Percentiles rank a stretch among this genome's conserved stretches.
Evolutionary conservation across 1,140 invertebrate genomes (phyloP).

Genomic region (Ditylenchus dipsaci): DNA sequence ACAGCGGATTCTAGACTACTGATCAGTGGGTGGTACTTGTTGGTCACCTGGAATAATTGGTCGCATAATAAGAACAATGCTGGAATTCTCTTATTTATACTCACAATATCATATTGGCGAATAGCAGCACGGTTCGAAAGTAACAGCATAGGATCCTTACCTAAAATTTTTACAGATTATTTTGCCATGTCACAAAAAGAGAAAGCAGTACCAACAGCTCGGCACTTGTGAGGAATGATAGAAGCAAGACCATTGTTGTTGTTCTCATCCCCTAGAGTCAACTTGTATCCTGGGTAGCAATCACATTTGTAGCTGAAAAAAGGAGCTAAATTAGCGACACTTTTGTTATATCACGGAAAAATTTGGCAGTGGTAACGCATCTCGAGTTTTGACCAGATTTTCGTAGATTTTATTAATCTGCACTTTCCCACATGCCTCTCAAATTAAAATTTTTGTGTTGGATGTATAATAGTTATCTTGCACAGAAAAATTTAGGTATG

Average conservation of each 20-base stretch:
- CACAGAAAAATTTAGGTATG: no score
- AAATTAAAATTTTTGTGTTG: no score
- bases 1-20: constrained; percentile 53
- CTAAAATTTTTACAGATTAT: background rate
- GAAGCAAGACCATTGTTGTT: constrained; percentile 5
- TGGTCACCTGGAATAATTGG: constrained; percentile 26
- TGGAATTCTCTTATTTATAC: background rate
- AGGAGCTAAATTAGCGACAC: no score
- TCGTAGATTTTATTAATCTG: no score
- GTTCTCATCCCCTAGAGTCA: constrained; percentile 67
- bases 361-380: no score
- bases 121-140: constrained; percentile 54
- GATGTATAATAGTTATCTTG: no score
- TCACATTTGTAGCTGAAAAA: constrained; percentile 72
- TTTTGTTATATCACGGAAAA: no score
- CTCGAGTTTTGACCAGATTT: no score
- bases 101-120: constrained; percentile 48
- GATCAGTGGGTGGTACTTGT: constrained; percentile 51
- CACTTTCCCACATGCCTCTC: no score
- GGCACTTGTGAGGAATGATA: constrained; percentile 37
- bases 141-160: constrained; percentile 47
- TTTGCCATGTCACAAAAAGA: background rate
- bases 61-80: background rate
- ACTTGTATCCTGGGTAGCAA: constrained; percentile 76
- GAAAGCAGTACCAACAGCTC: constrained; percentile 41